Base-by-base conservation (phyloP, 2,888 invertebrate genomes). In the Callyntrura guangdongensis region DNA sequence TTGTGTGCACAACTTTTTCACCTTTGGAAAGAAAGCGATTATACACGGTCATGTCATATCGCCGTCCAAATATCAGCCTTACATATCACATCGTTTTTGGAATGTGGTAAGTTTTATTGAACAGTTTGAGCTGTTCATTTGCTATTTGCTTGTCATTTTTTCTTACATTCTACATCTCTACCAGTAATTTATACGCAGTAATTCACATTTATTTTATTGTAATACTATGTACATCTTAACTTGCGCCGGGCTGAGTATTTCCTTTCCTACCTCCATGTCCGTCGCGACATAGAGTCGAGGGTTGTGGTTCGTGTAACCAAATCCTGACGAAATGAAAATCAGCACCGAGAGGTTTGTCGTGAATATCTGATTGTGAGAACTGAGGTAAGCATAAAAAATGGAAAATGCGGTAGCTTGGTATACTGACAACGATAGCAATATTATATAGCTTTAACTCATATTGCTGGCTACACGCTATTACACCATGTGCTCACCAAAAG, bases 11-110 rank as follows among this genome's bases (percentile, higher is more conserved):
- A 49, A 5, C 22, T 9, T 61, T n/a, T 61, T 45, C 61, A 61
- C 45, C n/a, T 81, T 36, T 36, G 36, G 79, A 27, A 47, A 12
- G 67, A 47, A 67, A 85, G 84, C 25, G 69, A 72, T 72, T 25
- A 27, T 27, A 85, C 84, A 85, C 56, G 85, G 22, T 45, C 72
- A 53, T 53, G 69, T 72, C 72, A 85, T 85, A 49, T 9, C 0
- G 27, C 12, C 25, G 4, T 74, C 20, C 17, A 20, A 20, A 59
- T 64, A 64, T 4, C 36, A 36, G 6, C 6, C 36, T 6, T 36
- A 36, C 72, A 85, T 85, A 49, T 9, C 0, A n/a, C 11, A 12
- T n/a, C n/a, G 4, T 74, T 36, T 45, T 72, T 12, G 36, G 69
- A 72, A 45, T 45, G 45, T 8, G n/a, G 69, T 67, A 45, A 72